A percentile compares a stretch with the other conserved stretches of the same genome.
These are phyloP conservation scores for Episyrphus balteatus DNA, from an alignment of 1,140 invertebrate genomes.

Conservation along the genomic window DNA sequence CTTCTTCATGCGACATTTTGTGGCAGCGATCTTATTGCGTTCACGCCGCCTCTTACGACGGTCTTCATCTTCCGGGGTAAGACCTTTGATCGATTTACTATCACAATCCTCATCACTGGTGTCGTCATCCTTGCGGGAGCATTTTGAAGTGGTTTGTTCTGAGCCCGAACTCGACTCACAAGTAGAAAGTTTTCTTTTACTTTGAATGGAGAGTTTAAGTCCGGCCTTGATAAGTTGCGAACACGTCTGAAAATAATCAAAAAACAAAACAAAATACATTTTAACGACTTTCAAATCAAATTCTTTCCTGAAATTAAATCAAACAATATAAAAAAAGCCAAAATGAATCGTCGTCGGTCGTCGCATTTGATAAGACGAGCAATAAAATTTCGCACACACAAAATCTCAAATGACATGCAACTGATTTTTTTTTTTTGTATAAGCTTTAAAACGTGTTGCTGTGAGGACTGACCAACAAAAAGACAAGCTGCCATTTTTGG, in stretches of 20 bases:
- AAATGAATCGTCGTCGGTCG: too few species aligned
- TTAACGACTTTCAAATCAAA: background rate
- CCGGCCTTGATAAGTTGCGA: conserved; percentile 84
- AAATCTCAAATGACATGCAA: too few species aligned
- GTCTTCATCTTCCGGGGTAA: conserved; percentile 87
- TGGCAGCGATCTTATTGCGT: conserved; percentile 90
- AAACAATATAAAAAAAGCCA: too few species aligned
- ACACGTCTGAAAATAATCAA: conserved; percentile 51
- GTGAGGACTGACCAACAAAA: too few species aligned
- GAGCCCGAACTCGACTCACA: conserved; percentile 44
- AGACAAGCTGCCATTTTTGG: too few species aligned
- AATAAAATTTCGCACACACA: too few species aligned
- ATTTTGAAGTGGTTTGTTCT: conserved; percentile 40
- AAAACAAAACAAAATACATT: background rate
- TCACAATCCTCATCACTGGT: conserved; percentile 31
- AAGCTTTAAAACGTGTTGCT: too few species aligned
- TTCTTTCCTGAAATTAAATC: too few species aligned
- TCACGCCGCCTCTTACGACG: conserved; percentile 68
- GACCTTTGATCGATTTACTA: conserved; percentile 29
- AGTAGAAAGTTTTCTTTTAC: conserved; percentile 63
- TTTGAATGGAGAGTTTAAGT: conserved; percentile 80
- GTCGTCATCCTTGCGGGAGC: conserved; percentile 27
- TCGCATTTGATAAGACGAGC: too few species aligned
- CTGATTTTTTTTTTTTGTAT: too few species aligned
- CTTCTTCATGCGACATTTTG: conserved; percentile 90